These are phyloP conservation scores for Argyra leucocephala DNA, from an alignment of 2,888 invertebrate genomes.

Conservation along the genomic window DNA sequence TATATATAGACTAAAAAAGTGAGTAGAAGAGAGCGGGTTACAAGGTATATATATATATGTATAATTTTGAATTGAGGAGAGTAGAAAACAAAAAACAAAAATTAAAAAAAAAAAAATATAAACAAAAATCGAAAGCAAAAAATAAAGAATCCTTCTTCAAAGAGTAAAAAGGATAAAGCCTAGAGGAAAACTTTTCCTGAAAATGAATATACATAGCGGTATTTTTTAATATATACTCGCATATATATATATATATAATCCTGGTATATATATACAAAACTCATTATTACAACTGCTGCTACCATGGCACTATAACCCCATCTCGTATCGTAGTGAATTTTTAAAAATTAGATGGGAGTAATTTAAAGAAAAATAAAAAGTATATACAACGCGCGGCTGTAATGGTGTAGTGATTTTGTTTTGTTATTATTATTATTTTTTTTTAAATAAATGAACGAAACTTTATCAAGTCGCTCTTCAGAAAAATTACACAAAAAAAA, in stretches of 20 bases:
- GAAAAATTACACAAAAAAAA: neutral
- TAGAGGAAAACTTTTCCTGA: neutral
- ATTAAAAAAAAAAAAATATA: neutral
- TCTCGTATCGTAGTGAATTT: neutral
- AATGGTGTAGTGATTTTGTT: neutral
- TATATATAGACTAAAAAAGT: too few species aligned
- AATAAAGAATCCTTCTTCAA: neutral
- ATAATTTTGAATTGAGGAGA: neutral
- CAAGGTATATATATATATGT: too few species aligned
- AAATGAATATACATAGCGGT: neutral
- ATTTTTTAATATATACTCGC: neutral
- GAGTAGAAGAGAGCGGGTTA: too few species aligned
- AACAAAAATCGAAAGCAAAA: neutral
- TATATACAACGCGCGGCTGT: too few species aligned
- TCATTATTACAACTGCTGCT: neutral
- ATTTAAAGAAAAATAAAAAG: too few species aligned
- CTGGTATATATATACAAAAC: too few species aligned
- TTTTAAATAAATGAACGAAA: neutral
- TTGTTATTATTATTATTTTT: neutral
- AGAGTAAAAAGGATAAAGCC: conserved; percentile 1
- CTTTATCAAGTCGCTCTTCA: neutral
- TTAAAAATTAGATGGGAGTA: neutral
- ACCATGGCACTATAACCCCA: neutral
- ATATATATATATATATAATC: neutral
- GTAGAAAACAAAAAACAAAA: neutral